These are phyloP conservation scores for Protophormia terraenovae DNA, from an alignment of 2,888 invertebrate genomes.

Conservation along the genomic window DNA sequence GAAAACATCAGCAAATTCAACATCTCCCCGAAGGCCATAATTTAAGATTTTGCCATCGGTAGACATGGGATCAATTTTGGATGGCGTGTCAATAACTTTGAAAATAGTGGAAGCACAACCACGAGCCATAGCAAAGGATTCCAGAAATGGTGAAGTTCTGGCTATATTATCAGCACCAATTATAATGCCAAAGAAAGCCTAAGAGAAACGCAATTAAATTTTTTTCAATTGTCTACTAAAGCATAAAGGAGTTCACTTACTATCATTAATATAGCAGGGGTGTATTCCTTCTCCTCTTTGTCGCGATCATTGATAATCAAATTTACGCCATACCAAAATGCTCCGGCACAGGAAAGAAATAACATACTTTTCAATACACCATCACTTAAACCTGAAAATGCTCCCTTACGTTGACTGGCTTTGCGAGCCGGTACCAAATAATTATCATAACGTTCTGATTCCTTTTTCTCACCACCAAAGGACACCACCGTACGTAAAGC, in stretches of 20 bases:
- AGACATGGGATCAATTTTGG: conserved; percentile 88
- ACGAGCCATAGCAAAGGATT: conserved; percentile 87
- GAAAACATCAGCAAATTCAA: conserved; percentile 87
- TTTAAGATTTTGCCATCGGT: conserved; percentile 85
- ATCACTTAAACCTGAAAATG: conserved; percentile 87
- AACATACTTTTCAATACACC: conserved; percentile 88
- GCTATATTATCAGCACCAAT: conserved; percentile 91
- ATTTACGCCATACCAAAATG: conserved; percentile 91
- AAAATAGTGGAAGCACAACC: conserved; percentile 89
- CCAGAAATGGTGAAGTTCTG: conserved; percentile 88
- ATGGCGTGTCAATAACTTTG: conserved; percentile 88
- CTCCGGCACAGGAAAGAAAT: conserved; percentile 88
- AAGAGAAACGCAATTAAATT: not conserved
- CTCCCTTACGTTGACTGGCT: conserved; percentile 85
- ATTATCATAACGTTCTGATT: conserved; percentile 84
- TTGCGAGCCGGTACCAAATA: conserved; percentile 85
- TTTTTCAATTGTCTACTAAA: not conserved
- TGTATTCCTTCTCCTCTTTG: conserved; percentile 84
- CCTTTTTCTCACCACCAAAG: conserved; percentile 89
- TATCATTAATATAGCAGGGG: conserved; percentile 87
- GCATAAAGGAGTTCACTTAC: conserved; percentile 81
- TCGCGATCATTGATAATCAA: conserved; percentile 86
- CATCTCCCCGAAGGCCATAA: conserved; percentile 84
- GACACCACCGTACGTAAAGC: conserved; percentile 89
- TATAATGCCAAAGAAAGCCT: conserved; percentile 88